These are phyloP conservation scores for Pangasius sanitwongsei DNA, from an alignment of 2,797 vertebrate species.

Conservation along the genomic window DNA sequence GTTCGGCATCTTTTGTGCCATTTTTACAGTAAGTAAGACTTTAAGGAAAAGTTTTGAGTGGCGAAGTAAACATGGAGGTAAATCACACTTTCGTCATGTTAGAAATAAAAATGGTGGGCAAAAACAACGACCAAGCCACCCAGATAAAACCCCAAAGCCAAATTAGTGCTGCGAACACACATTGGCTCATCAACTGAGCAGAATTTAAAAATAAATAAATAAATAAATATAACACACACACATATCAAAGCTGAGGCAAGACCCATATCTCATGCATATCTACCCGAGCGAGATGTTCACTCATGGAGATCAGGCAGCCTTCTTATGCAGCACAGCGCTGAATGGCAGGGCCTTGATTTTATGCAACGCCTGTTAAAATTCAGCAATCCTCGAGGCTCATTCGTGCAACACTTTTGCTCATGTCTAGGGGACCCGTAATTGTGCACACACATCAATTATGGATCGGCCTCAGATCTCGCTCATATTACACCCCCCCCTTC, in stretches of 20 bases:
- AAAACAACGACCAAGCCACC: not conserved
- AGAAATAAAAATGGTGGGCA: not conserved
- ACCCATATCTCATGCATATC: conserved; percentile 47
- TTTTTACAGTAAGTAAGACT: conserved; percentile 1
- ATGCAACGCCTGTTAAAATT: conserved; percentile 84
- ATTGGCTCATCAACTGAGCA: not conserved
- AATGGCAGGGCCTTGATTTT: conserved; percentile 77
- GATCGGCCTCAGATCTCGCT: conserved; percentile 74
- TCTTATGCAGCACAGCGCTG: conserved; percentile 72
- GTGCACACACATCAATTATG: conserved; percentile 88
- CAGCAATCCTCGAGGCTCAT: conserved; percentile 83
- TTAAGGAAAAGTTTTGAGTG: not conserved
- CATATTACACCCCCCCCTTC: conserved; percentile 53
- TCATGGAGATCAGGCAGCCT: conserved; percentile 70
- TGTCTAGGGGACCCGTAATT: conserved; percentile 88
- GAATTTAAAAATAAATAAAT: not conserved
- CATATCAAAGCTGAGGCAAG: conserved; percentile 51
- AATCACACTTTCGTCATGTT: not conserved
- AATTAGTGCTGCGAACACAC: conserved; percentile 8
- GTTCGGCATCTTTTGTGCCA: not conserved
- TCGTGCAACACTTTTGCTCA: conserved; percentile 81
- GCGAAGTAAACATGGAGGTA: not conserved
- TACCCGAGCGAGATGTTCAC: conserved; percentile 56
- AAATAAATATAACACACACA: not conserved
- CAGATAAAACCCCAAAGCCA: not conserved